Percentiles rank a stretch among this genome's conserved stretches.
Conservation (phyloP, 2,888 invertebrate species). For the Oscheius sp. region DNA sequence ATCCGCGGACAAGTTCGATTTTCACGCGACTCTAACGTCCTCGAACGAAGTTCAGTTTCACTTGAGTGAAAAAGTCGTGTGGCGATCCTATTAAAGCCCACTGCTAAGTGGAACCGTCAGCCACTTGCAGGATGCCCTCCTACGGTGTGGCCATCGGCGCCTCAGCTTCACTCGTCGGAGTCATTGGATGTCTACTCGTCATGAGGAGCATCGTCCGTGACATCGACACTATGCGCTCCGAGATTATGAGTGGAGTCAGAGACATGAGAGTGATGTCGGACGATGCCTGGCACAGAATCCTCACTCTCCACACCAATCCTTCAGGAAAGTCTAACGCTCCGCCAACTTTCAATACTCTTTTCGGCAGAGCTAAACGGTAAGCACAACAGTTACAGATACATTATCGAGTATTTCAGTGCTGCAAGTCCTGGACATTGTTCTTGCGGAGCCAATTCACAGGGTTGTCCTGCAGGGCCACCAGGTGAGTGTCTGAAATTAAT, state of each 20-base stretch:
- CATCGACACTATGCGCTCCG: constrained; percentile 52
- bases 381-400: not conserved
- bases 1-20: too few relatives aligned
- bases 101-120: not conserved
- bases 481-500: constrained; percentile 37
- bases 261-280: constrained; percentile 55
- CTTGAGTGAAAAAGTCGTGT: too few relatives aligned
- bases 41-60: too few relatives aligned
- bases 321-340: constrained; percentile 44
- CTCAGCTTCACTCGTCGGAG: constrained; percentile 48
- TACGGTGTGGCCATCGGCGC: constrained; percentile 55
- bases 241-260: constrained; percentile 53
- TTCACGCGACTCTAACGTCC: too few relatives aligned
- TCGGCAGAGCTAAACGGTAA: constrained; percentile 38
- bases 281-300: constrained; percentile 59
- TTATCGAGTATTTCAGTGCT: constrained; percentile 25
- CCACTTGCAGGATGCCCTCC: constrained; percentile 42
- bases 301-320: constrained; percentile 53
- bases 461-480: constrained; percentile 65
- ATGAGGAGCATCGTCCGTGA: constrained; percentile 58
- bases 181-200: constrained; percentile 48
- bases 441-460: constrained; percentile 52
- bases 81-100: too few relatives aligned
- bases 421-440: constrained; percentile 39
- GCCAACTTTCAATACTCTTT: constrained; percentile 52